Percentiles rank a stretch among this genome's conserved stretches.
Conservation (phyloP, 2,113 vertebrate species). For the Oreochromis aureus region DNA sequence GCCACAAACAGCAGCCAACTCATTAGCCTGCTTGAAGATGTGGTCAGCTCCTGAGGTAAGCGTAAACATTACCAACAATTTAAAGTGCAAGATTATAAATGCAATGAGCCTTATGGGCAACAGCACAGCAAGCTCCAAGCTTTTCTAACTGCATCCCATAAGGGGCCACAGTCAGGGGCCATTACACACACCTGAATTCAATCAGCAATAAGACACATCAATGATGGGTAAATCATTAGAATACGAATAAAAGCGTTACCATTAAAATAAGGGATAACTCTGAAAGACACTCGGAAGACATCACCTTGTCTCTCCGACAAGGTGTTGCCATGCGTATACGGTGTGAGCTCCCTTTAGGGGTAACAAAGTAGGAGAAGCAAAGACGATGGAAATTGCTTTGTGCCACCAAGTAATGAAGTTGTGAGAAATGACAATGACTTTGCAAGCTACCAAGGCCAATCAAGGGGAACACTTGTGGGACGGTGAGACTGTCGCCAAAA, state of each 20-base stretch:
- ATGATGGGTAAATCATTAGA: neutral
- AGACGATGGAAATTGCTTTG: slow-evolving; percentile 62
- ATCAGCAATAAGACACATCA: neutral
- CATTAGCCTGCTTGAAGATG: neutral
- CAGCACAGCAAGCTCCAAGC: neutral
- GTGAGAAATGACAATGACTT: slow-evolving; percentile 67
- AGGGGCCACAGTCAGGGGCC: neutral
- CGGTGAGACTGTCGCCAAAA: slow-evolving; percentile 34
- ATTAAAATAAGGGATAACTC: neutral
- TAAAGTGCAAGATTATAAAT: neutral
- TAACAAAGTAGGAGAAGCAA: slow-evolving; percentile 35
- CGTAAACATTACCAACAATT: slow-evolving; percentile 19
- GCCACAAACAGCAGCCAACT: neutral
- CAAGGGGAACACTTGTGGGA: slow-evolving; percentile 55
- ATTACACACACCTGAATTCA: neutral
- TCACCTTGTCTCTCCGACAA: slow-evolving; percentile 38
- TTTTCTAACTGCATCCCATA: neutral
- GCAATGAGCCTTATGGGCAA: neutral
- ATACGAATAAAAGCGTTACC: neutral
- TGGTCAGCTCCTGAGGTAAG: slow-evolving; percentile 1
- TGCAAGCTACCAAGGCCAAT: slow-evolving; percentile 64
- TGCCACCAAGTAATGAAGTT: slow-evolving; percentile 66
- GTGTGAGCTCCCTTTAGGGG: slow-evolving; percentile 59
- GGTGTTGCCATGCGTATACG: slow-evolving; percentile 64
- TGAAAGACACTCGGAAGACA: neutral